These are phyloP conservation scores for Petroica traversi DNA, from an alignment of 2,113 vertebrate species.

Conservation along the genomic window DNA sequence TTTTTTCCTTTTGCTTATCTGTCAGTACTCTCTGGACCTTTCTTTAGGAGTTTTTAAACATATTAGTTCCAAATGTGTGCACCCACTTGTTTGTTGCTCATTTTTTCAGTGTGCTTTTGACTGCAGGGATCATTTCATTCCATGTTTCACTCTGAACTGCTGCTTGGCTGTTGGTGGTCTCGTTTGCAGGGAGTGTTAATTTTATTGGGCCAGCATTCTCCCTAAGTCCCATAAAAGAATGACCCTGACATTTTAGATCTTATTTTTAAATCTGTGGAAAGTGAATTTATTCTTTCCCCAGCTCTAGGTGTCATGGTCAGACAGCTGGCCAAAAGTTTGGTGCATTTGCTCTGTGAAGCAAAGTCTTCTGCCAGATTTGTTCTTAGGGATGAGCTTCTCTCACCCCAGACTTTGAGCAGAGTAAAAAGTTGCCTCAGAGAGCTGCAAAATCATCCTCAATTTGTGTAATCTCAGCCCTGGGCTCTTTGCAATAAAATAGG, in stretches of 20 bases:
- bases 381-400: not conserved
- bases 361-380: not conserved
- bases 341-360: not conserved
- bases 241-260: not conserved
- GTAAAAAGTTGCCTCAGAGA: not conserved
- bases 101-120: not conserved
- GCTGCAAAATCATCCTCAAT: not conserved
- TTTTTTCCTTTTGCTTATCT: conserved; percentile 42
- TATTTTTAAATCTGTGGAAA: not conserved
- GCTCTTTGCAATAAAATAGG: not conserved
- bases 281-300: not conserved
- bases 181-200: not conserved
- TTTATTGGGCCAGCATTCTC: not conserved
- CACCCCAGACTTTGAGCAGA: not conserved
- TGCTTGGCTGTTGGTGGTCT: not conserved
- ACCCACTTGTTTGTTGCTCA: not conserved
- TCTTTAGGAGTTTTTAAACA: not conserved
- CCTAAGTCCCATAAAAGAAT: fast-evolving
- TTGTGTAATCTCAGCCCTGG: not conserved
- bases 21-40: not conserved
- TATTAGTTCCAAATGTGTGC: not conserved
- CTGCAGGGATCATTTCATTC: not conserved
- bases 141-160: not conserved
- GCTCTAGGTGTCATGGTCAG: not conserved
- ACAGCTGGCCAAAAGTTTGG: not conserved